Evolutionary conservation across 2,113 vertebrate genomes (phyloP).

Genomic region (Gila orcuttii): DNA sequence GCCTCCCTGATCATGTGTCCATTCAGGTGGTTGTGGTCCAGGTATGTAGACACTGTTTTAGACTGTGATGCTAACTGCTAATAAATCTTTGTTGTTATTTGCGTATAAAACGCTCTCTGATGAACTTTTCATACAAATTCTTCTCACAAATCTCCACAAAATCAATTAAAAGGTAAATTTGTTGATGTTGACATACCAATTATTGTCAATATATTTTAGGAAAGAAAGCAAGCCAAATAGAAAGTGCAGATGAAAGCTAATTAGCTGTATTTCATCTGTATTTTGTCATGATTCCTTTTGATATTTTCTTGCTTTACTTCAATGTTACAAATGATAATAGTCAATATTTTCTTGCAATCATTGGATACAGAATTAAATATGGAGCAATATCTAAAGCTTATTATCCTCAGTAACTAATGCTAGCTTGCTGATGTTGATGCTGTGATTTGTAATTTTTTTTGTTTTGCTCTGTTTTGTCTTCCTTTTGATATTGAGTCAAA

Average conservation of each 20-base stretch:
- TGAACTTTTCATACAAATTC: neutral
- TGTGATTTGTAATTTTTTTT: neutral
- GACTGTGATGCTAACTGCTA: neutral
- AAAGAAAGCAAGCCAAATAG: neutral
- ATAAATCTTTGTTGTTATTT: neutral
- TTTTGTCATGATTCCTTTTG: neutral
- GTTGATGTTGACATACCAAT: neutral
- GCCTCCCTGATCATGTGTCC: slow-evolving; percentile 95
- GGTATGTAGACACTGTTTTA: slow-evolving; percentile 72
- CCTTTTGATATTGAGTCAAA: neutral
- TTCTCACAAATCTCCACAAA: neutral
- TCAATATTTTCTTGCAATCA: neutral
- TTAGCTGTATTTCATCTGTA: neutral
- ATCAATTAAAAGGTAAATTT: neutral
- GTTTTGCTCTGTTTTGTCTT: neutral
- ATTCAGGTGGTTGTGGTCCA: slow-evolving; percentile 97
- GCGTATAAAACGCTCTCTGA: neutral
- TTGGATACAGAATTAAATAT: neutral
- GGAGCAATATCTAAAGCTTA: neutral
- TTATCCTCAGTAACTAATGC: neutral
- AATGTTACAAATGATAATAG: neutral
- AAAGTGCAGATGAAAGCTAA: neutral
- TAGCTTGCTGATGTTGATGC: neutral
- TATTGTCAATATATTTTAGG: neutral
- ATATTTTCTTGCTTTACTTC: neutral